phyloP scores from a whole-genome alignment of 2,797 vertebrate species.

The Paramormyrops hopkinsi region DNA sequence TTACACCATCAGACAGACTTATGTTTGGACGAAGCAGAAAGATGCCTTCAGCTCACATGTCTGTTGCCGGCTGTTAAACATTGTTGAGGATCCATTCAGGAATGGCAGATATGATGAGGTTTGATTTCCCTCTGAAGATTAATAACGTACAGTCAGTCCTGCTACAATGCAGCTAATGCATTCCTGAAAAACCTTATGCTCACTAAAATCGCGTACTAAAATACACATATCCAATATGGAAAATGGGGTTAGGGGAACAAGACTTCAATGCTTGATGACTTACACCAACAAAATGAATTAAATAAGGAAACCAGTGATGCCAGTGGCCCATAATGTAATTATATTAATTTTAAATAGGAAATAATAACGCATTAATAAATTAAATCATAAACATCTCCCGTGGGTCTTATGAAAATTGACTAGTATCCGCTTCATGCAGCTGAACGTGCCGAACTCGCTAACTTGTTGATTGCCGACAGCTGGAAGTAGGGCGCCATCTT shows the following conservation, averaged over 20 bases:
- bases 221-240: background rate
- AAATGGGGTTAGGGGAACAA: background rate
- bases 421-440: background rate
- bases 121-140: background rate
- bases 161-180: background rate
- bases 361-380: background rate
- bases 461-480: background rate
- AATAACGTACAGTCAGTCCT: background rate
- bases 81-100: background rate
- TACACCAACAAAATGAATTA: background rate
- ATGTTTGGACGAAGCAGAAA: background rate
- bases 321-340: background rate
- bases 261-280: background rate
- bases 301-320: background rate
- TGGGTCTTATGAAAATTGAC: background rate
- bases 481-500: background rate
- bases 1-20: background rate
- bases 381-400: background rate
- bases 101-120: background rate
- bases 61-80: background rate
- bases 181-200: background rate
- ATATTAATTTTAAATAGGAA: background rate
- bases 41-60: background rate
- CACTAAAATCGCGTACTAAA: background rate
- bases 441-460: background rate